Evolutionary conservation across 2,113 vertebrate genomes (phyloP).

Genomic region (Sialia sialis): DNA sequence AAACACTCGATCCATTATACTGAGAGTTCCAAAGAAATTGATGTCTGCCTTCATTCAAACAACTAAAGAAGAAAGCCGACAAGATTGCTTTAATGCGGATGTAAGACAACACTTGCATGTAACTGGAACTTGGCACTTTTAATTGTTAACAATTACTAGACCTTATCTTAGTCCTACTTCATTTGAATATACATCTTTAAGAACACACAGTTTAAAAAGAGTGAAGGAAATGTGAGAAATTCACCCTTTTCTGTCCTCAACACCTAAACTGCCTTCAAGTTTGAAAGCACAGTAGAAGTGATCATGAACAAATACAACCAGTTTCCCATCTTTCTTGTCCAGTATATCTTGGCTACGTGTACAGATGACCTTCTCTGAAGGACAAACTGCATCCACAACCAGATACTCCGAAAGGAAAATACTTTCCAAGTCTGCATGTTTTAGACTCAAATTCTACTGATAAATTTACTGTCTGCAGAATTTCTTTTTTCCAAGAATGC

Average conservation of each 20-base stretch:
- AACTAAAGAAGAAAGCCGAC: background rate
- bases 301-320: background rate
- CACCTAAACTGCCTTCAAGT: background rate
- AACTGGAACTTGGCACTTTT: background rate
- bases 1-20: background rate
- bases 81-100: background rate
- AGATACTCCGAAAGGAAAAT: background rate
- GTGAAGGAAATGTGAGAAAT: background rate
- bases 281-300: background rate
- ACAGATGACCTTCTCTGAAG: background rate
- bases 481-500: background rate
- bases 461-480: background rate
- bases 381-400: background rate
- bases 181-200: background rate
- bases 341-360: background rate
- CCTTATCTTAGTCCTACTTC: background rate
- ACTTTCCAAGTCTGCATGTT: background rate
- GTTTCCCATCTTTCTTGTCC: background rate
- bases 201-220: background rate
- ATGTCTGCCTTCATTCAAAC: background rate
- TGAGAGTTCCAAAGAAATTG: background rate
- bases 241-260: background rate
- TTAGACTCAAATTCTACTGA: background rate
- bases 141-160: background rate
- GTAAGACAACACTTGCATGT: background rate